Evolutionary conservation across 1,140 invertebrate species (phyloP), one percentile per base, ranked within the genome.

Genomic region (Lepidurus arcticus): DNA sequence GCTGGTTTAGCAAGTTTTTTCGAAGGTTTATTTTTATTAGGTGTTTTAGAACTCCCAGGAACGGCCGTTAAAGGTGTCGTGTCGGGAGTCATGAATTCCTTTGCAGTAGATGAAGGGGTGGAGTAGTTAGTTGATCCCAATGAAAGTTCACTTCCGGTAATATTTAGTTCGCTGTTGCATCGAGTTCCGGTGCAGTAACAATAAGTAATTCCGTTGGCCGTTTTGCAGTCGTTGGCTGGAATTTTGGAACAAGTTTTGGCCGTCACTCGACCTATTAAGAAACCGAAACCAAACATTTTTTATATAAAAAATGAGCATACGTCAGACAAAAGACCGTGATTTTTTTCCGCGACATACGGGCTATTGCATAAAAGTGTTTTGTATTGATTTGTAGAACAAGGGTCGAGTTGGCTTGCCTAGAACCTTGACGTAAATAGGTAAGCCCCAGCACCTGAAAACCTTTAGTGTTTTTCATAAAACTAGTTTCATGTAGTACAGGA

Each of bases 181-280:
- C 88, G 84, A 13, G 85, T 82, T 7, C 85, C 85, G 7, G 83
- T 84, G 81, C 88, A 89, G 7, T 87, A 87, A 79, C 88, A 89
- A 9, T 85, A 86, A 80, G 85, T 85, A 26, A 86, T 86, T 6
- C 82, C 83, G 79, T 85, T 87, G 1, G 85, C 87, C 21, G 84
- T 83, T 80, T 86, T 85, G 81, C 86, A 88, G 78, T 84, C 86
- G n/a, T 85, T 81, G 6, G 85, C 81, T 75, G 84, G 84, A 78
- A 87, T 85, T 79, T 86, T 84, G 44, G 87, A 84, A 81, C 87
- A 86, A 34, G 85, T 85, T 43, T 78, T 78, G 42, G 53, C 65
- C 26, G 42, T 78, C 43, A 24, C 24, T 5, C 74, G 44, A 73
- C 73, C 77, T 78, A 73, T 3, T 34, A 34, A 34, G 34, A 74